Evolutionary conservation across 2,113 vertebrate genomes (phyloP).

Genomic region (Rhabdornis inornatus): DNA sequence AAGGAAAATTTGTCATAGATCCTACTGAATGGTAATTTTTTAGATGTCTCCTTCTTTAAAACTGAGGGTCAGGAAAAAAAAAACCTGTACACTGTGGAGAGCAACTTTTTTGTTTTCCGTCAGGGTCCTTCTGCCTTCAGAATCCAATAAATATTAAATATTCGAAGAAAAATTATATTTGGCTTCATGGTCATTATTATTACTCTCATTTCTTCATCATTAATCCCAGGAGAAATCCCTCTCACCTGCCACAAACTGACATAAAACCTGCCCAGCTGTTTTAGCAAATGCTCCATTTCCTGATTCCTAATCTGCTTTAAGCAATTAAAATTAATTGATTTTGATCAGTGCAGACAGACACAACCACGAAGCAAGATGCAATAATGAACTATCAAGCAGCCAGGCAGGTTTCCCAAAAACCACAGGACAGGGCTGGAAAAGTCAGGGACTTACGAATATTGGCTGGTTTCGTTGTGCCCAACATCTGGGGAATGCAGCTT

Average conservation of each 20-base stretch:
- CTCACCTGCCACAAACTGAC: not conserved
- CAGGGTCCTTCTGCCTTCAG: not conserved
- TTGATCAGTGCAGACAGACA: not conserved
- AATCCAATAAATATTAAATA: not conserved
- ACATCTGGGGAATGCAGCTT: constrained; percentile 92
- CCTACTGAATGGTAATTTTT: not conserved
- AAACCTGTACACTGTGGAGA: fast-evolving
- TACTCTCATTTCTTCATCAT: not conserved
- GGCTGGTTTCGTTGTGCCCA: constrained; percentile 87
- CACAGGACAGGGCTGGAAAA: not conserved
- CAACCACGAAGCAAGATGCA: fast-evolving
- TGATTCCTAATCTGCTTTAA: not conserved
- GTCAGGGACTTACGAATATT: constrained; percentile 85
- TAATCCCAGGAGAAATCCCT: not conserved
- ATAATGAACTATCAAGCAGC: not conserved
- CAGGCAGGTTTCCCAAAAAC: not conserved
- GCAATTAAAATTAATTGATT: not conserved
- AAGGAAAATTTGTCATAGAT: not conserved
- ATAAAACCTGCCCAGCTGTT: not conserved
- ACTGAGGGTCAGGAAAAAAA: not conserved
- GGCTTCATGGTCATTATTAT: not conserved
- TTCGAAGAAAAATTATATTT: not conserved
- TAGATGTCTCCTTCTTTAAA: not conserved
- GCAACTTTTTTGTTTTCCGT: not conserved
- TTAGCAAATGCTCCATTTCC: not conserved